phyloP scores from a whole-genome alignment of 2,888 invertebrate genomes.

The Alviniconcha strummeri region DNA sequence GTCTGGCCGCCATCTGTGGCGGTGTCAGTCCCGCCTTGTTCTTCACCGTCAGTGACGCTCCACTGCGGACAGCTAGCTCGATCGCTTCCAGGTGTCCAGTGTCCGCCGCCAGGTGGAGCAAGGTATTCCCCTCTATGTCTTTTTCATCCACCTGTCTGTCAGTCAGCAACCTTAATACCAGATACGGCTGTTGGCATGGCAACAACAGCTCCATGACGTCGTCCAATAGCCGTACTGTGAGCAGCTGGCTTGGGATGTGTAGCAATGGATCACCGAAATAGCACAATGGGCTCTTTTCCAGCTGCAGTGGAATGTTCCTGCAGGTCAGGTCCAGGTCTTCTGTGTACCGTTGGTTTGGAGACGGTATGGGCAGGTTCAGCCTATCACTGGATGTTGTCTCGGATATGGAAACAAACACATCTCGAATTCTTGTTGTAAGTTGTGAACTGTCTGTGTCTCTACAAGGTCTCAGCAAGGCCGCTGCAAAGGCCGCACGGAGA shows the following conservation, averaged over 20 bases:
- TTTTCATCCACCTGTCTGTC: not conserved
- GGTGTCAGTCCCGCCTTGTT: no score
- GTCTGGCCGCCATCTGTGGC: no score
- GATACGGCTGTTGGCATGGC: slow-evolving; percentile 3
- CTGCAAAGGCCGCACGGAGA: not conserved
- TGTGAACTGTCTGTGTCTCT: no score
- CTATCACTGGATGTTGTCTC: no score
- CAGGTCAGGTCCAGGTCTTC: not conserved
- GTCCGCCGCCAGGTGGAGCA: not conserved
- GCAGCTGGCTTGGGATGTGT: not conserved
- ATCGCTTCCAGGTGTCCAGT: not conserved
- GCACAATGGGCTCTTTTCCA: not conserved
- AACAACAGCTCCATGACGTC: not conserved
- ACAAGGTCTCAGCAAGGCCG: no score
- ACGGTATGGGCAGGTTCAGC: no score
- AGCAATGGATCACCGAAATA: not conserved
- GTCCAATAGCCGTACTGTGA: not conserved
- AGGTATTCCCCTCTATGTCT: slow-evolving; percentile 7
- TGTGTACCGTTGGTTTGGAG: no score
- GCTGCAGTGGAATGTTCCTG: not conserved
- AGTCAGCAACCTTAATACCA: slow-evolving; percentile 10
- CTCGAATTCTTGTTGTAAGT: no score
- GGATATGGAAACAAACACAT: no score
- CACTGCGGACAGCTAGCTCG: not conserved
- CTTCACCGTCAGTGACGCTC: no score